Percentiles rank a stretch among this genome's conserved stretches.
Conservation (phyloP, 2,113 vertebrate genomes). For the Rhabdomys dilectus region DNA sequence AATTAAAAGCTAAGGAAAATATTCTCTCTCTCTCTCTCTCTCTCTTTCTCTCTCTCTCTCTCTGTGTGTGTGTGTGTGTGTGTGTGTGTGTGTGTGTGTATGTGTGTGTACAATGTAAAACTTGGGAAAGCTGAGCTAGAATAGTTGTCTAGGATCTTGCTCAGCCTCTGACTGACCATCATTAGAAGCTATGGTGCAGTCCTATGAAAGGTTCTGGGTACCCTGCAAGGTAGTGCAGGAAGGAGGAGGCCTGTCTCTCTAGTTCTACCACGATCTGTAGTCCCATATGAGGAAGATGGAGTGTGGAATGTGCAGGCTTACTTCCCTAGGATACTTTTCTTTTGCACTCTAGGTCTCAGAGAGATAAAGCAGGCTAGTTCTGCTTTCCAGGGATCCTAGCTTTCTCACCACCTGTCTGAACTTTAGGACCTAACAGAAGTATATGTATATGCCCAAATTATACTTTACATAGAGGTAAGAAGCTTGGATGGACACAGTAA, state of each 20-base stretch:
- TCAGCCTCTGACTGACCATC: constrained; percentile 9
- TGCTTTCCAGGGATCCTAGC: background rate
- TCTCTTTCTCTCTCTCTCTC: background rate
- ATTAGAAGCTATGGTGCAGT: background rate
- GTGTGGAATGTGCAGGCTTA: background rate
- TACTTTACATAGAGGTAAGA: background rate
- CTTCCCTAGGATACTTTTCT: background rate
- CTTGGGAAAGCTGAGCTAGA: background rate
- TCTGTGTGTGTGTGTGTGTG: background rate
- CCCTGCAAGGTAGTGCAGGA: background rate
- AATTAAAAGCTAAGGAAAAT: background rate
- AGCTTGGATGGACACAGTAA: constrained; percentile 9
- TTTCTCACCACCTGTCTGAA: background rate
- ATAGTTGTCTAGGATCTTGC: background rate
- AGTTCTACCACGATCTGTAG: background rate
- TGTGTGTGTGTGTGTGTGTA: background rate
- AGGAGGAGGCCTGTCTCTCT: background rate
- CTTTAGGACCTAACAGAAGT: background rate
- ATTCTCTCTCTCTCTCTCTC: background rate
- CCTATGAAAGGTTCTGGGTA: background rate
- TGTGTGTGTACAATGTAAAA: background rate
- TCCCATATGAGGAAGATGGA: background rate
- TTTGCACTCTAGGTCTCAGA: background rate
- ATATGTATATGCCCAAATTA: background rate
- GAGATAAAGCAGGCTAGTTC: background rate